Base-by-base conservation (phyloP, 2,888 invertebrate genomes). In the Bibio marci region DNA sequence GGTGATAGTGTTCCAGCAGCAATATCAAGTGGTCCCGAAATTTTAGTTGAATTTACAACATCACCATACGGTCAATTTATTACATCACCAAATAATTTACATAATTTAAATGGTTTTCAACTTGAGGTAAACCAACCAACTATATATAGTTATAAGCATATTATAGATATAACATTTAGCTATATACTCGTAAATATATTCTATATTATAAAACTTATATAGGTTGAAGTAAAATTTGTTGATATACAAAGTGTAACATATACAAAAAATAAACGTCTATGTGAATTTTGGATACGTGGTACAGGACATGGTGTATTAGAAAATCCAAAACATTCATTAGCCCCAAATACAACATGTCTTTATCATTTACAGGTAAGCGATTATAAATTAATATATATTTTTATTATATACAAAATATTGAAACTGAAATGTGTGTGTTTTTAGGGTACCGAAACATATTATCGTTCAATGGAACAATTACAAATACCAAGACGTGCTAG, bases 1-100 rank as follows among this genome's bases (percentile, higher is more conserved):
- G 86, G 86, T 28, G 82, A 86, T 52, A 72, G 82, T 4, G 80
- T 88, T 39, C 87, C 88, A 11, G 78, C 81, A 54, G 78, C 87
- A 26, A 75, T 82, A 48, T 86, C 86, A 46, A 87, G 86, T 55
- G 85, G 87, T 0, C 82, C 85, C 43, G 87, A 88, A 60, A 66
- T 90, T 49, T 67, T 90, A 46, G 86, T 90, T 22, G 87, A 87
- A 64, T 87, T 90, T 58, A 81, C 83, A 43, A 85, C 87, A 33
- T 87, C 87, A 15, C 83, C 87, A 6, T 88, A 79, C 57, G 88
- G 88, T 47, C 87, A 87, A 46, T 86, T 88, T 60, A 55, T 56
- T 37, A 69, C 85, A 47, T 80, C 82, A 57, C 83, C 85, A 4
- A 74, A 76, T 13, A 77, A 80, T 19, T 67, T 73, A 32, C 75